These are phyloP conservation scores for Enhydra lutris DNA, from an alignment of 2,113 vertebrate species.

Conservation along the genomic window DNA sequence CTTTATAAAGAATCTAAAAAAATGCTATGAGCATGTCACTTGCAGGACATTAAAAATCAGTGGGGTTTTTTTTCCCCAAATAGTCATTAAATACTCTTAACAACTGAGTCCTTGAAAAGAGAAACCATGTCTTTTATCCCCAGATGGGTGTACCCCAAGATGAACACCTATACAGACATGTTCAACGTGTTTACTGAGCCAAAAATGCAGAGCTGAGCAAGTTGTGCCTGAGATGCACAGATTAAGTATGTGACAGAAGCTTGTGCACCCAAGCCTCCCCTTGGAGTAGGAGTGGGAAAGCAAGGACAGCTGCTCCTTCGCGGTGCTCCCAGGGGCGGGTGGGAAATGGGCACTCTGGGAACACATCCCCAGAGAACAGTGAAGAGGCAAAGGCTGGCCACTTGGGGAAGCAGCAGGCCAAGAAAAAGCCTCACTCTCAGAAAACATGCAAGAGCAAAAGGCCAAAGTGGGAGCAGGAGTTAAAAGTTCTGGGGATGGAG, in stretches of 20 bases:
- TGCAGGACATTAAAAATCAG: neutral
- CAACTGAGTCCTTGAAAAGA: neutral
- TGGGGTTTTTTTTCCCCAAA: neutral
- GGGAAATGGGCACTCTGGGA: slow-evolving; percentile 16
- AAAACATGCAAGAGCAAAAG: neutral
- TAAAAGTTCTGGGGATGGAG: neutral
- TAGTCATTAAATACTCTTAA: neutral
- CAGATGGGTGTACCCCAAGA: neutral
- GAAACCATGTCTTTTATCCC: neutral
- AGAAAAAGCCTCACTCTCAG: slow-evolving; percentile 40
- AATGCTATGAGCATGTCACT: neutral
- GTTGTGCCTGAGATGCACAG: neutral
- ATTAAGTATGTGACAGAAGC: neutral
- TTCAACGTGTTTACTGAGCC: neutral
- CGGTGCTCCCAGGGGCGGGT: neutral
- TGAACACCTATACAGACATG: neutral
- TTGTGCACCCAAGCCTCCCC: neutral
- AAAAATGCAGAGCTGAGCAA: neutral
- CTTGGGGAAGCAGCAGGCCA: slow-evolving; percentile 35
- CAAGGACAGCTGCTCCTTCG: neutral
- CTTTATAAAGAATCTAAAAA: slow-evolving; percentile 36
- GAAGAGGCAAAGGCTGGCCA: neutral
- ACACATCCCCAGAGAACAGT: neutral
- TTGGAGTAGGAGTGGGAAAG: neutral
- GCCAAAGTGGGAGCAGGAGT: neutral